Conservation (phyloP, 2,888 invertebrate genomes). For the Timandra comae region DNA sequence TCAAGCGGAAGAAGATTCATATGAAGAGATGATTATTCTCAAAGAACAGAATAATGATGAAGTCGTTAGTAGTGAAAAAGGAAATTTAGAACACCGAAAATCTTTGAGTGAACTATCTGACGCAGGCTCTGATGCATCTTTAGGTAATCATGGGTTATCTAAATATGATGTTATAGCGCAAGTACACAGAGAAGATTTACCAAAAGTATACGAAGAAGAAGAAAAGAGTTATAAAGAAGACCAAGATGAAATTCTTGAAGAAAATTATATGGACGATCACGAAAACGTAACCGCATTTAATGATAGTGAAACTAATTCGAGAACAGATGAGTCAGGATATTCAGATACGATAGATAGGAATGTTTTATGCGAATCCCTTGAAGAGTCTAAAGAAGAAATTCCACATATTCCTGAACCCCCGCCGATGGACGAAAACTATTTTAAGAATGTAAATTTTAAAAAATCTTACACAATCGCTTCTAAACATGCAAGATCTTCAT, state of each 20-base stretch:
- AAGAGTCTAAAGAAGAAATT: constrained; percentile 33
- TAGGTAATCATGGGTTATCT: constrained; percentile 60
- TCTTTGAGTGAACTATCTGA: constrained; percentile 62
- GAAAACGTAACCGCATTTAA: constrained; percentile 55
- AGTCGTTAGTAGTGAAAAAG: constrained; percentile 22
- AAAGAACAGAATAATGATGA: constrained; percentile 44
- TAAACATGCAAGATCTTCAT: constrained; percentile 22
- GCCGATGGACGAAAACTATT: constrained; percentile 56
- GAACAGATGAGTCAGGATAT: constrained; percentile 68
- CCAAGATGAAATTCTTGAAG: constrained; percentile 18
- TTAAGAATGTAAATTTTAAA: constrained; percentile 34
- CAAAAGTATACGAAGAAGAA: constrained; percentile 57
- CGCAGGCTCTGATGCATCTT: constrained; percentile 63
- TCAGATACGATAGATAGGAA: constrained; percentile 62
- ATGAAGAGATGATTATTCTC: constrained; percentile 48
- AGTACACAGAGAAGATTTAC: constrained; percentile 75
- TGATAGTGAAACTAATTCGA: constrained; percentile 59
- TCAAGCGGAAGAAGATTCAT: constrained; percentile 68
- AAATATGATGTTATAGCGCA: constrained; percentile 76
- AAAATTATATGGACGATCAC: constrained; percentile 26
- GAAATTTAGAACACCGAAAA: constrained; percentile 44
- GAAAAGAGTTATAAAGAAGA: constrained; percentile 38
- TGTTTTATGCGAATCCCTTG: constrained; percentile 39
- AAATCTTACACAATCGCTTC: constrained; percentile 40
- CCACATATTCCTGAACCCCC: constrained; percentile 59